Evolutionary conservation across 2,888 invertebrate genomes (phyloP).

Genomic region (Melieria picta): DNA sequence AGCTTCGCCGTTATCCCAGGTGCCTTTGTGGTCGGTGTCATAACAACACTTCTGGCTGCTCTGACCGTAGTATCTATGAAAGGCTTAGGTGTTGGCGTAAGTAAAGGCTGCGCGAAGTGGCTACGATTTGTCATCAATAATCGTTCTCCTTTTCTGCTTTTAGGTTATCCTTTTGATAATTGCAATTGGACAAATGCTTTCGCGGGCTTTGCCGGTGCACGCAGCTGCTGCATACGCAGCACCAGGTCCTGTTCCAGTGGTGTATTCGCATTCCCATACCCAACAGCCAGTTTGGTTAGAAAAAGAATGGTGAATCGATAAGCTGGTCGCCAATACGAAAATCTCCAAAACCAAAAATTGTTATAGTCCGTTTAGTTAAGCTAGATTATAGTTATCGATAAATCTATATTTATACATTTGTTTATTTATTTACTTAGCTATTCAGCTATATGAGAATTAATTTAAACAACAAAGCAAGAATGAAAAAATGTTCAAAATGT

Average conservation of each 20-base stretch:
- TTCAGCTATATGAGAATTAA: no score
- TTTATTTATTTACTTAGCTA: no score
- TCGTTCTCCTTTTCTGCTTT: constrained; percentile 1
- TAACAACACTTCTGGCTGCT: constrained; percentile 76
- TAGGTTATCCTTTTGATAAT: constrained; percentile 69
- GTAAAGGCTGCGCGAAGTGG: constrained; percentile 20
- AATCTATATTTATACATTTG: no score
- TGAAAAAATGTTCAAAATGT: no score
- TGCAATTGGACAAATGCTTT: constrained; percentile 69
- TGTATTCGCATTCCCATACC: constrained; percentile 63
- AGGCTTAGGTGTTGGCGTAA: constrained; percentile 77
- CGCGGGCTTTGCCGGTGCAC: constrained; percentile 62
- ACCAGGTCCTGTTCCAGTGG: constrained; percentile 66
- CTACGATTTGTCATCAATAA: neutral
- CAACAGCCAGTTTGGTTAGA: constrained; percentile 65
- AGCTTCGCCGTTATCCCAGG: constrained; percentile 78
- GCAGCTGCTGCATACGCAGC: constrained; percentile 67
- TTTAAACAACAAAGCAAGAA: no score
- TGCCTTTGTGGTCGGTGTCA: constrained; percentile 81
- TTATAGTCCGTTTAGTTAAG: neutral
- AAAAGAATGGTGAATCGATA: constrained; percentile 63
- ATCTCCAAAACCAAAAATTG: neutral
- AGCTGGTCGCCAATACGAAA: neutral
- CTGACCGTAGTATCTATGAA: constrained; percentile 79
- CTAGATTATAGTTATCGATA: neutral